These are phyloP conservation scores for Blastobasis lacticolella DNA, from an alignment of 2,888 invertebrate species.

Conservation along the genomic window DNA sequence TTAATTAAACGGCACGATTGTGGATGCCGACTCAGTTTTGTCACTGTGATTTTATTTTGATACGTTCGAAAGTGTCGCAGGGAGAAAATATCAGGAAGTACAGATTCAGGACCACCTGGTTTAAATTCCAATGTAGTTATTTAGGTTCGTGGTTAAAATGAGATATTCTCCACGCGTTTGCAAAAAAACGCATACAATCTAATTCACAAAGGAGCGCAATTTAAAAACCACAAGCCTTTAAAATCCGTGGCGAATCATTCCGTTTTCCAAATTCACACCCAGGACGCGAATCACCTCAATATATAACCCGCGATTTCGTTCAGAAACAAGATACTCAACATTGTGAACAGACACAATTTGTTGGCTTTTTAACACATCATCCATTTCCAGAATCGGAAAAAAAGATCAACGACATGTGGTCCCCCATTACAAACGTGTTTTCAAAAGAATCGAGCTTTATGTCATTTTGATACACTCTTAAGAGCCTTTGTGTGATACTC, in stretches of 20 bases:
- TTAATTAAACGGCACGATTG: conserved; percentile 35
- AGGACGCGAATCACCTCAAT: conserved; percentile 45
- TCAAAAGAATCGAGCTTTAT: conserved; percentile 65
- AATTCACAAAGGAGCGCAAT: conserved; percentile 16
- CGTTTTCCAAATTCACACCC: conserved; percentile 33
- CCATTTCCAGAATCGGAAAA: conserved; percentile 56
- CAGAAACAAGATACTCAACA: conserved; percentile 39
- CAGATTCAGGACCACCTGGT: too few species aligned
- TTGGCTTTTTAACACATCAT: conserved; percentile 72
- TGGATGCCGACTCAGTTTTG: conserved; percentile 6
- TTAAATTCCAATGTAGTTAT: too few species aligned
- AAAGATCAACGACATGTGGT: conserved; percentile 52
- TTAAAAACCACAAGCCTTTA: conserved; percentile 22
- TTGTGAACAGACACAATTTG: conserved; percentile 40
- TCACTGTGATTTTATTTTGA: conserved; percentile 19
- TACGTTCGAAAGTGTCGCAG: conserved; percentile 14
- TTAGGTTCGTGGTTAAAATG: too few species aligned
- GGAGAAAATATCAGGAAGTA: background rate
- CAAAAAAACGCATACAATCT: background rate
- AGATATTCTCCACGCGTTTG: background rate
- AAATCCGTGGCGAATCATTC: conserved; percentile 37
- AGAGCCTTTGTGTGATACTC: conserved; percentile 55
- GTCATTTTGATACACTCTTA: conserved; percentile 72
- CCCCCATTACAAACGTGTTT: conserved; percentile 63
- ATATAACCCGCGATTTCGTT: conserved; percentile 37